Conservation (phyloP, 2,113 vertebrate species). For the Calidris pugnax region DNA sequence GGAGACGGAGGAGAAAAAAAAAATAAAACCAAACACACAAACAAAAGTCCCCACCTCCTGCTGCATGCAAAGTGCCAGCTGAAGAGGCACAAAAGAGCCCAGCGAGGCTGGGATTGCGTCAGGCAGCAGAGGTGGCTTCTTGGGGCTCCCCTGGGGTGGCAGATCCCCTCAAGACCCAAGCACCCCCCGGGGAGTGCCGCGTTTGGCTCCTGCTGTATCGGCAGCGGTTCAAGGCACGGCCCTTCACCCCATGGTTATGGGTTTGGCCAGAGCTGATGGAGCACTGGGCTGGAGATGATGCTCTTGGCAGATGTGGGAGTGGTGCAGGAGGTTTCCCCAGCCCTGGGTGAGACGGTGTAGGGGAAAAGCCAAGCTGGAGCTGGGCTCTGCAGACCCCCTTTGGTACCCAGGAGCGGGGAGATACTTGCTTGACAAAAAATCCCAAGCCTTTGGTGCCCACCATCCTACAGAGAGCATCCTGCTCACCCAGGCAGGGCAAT, state of each 20-base stretch:
- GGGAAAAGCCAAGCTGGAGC: neutral
- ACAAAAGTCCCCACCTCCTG: neutral
- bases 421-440: fast-evolving
- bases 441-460: fast-evolving
- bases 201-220: neutral
- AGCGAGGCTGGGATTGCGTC: neutral
- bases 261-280: neutral
- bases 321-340: neutral
- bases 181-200: fast-evolving
- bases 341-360: fast-evolving
- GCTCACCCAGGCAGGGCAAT: neutral
- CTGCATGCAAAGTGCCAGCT: fast-evolving
- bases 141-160: neutral
- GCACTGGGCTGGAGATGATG: neutral
- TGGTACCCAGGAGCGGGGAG: neutral
- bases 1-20: neutral
- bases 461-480: neutral
- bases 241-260: fast-evolving
- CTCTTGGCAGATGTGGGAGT: fast-evolving
- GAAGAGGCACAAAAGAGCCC: neutral
- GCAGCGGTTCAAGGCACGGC: fast-evolving
- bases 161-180: neutral
- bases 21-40: neutral
- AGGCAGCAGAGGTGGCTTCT: neutral
- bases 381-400: neutral